Base-by-base conservation (phyloP, 1,140 invertebrate genomes). In the Hormaphis cornu region DNA sequence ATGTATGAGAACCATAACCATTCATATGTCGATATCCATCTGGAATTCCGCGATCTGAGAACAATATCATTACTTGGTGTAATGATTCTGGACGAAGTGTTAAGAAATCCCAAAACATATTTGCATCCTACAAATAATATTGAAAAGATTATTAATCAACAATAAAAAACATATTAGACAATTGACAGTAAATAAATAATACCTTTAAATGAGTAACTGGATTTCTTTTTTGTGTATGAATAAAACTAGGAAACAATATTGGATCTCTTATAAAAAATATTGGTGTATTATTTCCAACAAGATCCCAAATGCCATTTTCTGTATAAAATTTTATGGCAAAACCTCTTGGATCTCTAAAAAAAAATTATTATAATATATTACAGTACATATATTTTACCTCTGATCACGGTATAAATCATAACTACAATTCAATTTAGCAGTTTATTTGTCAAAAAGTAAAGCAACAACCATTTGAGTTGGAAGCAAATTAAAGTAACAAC, bases 241-340 rank as follows among this genome's bases (percentile, higher is more conserved):
- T 91, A 73, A 95, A 94, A 74, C 87, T 89, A 7, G 91, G 89
- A 80, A 97, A 97, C 16, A 95, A 80, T 20, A 95, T 83, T 0
- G 94, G 90, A 79, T 98, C 95, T 37, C 93, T 85, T 72, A 97
- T 88, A 77, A 97, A 97, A 81, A 98, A 97, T 71, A 98, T 90
- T 1, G 95, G 95, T 0, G 93, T 97, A 76, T 97, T 97, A 78
- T 97, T 97, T n/a, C 94, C 93, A 42, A 95, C 93, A 69, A 97
- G 78, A 82, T 98, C 95, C 93, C 93, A 97, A 76, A 93, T 89
- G 44, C 95, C 95, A 75, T 97, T 91, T 71, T 97, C 93, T 6
- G 95, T 95, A 78, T 97, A 97, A 76, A 97, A 93, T 77, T 97
- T 97, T 0, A 97, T 80, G 35, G 95, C 93, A 79, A 97, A 97